phyloP scores from a whole-genome alignment of 2,888 invertebrate genomes.

The Tachina grossa region DNA sequence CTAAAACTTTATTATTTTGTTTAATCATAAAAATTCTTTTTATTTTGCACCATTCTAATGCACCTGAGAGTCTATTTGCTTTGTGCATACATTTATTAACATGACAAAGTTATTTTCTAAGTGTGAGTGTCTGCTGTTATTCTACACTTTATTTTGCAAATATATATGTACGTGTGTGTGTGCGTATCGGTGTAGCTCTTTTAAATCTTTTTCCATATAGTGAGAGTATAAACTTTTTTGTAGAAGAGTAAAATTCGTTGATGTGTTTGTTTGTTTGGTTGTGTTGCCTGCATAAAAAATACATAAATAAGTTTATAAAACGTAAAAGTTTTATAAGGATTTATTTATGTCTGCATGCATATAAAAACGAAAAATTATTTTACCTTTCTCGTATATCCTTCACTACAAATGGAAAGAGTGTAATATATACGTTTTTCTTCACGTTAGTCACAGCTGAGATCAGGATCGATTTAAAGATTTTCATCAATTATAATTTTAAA shows the following conservation, averaged over 20 bases:
- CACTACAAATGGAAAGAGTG: not conserved
- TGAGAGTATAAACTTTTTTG: not conserved
- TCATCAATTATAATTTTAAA: no score
- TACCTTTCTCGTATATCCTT: slow-evolving; percentile 6
- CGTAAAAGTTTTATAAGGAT: slow-evolving; percentile 55
- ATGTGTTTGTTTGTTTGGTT: slow-evolving; percentile 34
- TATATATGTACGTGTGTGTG: no score
- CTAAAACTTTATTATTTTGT: no score
- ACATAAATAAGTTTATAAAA: slow-evolving; percentile 50
- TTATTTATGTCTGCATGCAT: slow-evolving; percentile 16
- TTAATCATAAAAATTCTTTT: no score
- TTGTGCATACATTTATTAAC: slow-evolving; percentile 31
- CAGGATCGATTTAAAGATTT: no score
- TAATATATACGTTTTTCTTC: no score
- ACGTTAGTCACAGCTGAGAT: no score
- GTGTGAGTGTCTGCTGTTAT: slow-evolving; percentile 2
- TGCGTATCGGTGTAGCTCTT: not conserved
- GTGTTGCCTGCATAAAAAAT: not conserved
- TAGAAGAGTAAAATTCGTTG: not conserved
- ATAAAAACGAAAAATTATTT: slow-evolving; percentile 17
- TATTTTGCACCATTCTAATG: not conserved
- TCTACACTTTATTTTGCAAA: not conserved
- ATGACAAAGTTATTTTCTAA: slow-evolving; percentile 41
- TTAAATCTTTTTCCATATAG: not conserved
- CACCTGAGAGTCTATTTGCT: not conserved